A percentile compares a stretch with the other conserved stretches of the same genome.
Evolutionary conservation across 2,797 vertebrate species (phyloP).

Genomic region (Falco novaeseelandiae): DNA sequence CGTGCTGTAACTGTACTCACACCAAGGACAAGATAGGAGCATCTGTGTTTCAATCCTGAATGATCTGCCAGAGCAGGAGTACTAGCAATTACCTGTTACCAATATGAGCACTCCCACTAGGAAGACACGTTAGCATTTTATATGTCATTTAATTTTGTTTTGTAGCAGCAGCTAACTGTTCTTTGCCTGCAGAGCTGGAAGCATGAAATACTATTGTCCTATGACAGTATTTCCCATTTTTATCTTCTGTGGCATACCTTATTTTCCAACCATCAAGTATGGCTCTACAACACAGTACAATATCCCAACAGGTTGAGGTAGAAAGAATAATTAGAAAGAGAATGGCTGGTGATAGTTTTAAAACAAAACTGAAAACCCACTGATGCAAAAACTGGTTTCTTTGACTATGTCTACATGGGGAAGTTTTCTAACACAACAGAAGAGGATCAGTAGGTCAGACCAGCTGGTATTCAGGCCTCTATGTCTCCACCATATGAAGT

Average conservation of each 20-base stretch:
- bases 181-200: not conserved
- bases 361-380: not conserved
- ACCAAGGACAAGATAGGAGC: slow-evolving; percentile 9
- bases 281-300: not conserved
- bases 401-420: not conserved
- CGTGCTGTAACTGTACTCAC: not conserved
- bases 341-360: not conserved
- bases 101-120: not conserved
- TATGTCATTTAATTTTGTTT: not conserved
- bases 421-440: not conserved
- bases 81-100: not conserved
- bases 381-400: not conserved
- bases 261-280: not conserved
- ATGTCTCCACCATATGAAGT: not conserved
- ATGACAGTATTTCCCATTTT: not conserved
- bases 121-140: not conserved
- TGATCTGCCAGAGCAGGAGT: slow-evolving; percentile 21
- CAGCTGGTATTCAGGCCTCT: not conserved
- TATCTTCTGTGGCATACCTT: not conserved
- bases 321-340: not conserved
- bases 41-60: not conserved
- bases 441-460: not conserved
- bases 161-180: not conserved
- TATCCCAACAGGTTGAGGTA: not conserved
- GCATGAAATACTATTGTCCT: not conserved